Evolutionary conservation across 2,888 invertebrate species (phyloP).

Genomic region (Philereme transversata): DNA sequence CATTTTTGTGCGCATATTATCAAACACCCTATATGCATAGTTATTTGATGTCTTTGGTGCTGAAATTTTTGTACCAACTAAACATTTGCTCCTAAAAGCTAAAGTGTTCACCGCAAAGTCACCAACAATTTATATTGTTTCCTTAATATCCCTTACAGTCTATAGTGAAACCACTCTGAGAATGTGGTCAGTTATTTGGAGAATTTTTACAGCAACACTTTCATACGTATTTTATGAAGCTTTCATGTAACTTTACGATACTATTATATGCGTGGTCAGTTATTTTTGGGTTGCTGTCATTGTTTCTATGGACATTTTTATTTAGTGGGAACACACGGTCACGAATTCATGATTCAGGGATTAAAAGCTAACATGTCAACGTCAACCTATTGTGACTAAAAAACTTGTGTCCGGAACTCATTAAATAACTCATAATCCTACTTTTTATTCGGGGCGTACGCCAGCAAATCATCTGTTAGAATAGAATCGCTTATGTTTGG

Average conservation of each 20-base stretch:
- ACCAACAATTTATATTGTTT: slow-evolving; percentile 33
- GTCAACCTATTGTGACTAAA: too few relatives aligned
- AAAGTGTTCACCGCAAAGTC: slow-evolving; percentile 10
- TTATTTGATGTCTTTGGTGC: too few relatives aligned
- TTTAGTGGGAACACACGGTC: not conserved
- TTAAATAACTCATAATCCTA: too few relatives aligned
- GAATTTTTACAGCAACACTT: slow-evolving; percentile 31
- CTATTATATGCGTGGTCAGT: slow-evolving; percentile 33
- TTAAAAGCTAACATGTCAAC: not conserved
- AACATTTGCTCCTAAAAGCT: too few relatives aligned
- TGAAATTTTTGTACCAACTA: too few relatives aligned
- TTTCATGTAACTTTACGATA: slow-evolving; percentile 32
- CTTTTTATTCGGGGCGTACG: too few relatives aligned
- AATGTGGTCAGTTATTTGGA: slow-evolving; percentile 32
- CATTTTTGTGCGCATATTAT: too few relatives aligned
- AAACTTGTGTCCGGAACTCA: too few relatives aligned
- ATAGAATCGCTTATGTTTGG: too few relatives aligned
- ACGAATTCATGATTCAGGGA: not conserved
- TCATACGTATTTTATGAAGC: slow-evolving; percentile 35
- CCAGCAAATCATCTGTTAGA: too few relatives aligned
- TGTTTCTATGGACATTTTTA: slow-evolving; percentile 8
- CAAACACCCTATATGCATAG: too few relatives aligned
- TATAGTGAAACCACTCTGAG: slow-evolving; percentile 28
- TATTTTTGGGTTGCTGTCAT: slow-evolving; percentile 23
- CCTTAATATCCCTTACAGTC: slow-evolving; percentile 24